Evolutionary conservation across 2,888 invertebrate genomes (phyloP).

Genomic region (Leptothorax acervorum): DNA sequence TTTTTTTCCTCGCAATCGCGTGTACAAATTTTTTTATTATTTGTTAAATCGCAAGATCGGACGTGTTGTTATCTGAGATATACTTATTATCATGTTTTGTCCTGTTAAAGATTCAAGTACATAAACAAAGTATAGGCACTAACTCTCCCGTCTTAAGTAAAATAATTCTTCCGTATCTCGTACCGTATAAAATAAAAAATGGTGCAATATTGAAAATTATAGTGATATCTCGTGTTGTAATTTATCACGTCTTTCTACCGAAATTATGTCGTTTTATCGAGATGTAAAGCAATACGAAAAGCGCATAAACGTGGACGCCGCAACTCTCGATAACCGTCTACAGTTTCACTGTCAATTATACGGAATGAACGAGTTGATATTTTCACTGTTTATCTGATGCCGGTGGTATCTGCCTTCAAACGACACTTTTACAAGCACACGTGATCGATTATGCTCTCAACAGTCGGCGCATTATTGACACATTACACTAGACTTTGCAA

Average conservation of each 20-base stretch:
- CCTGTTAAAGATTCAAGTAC: too few relatives aligned
- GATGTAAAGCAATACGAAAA: background rate
- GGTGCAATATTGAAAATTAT: background rate
- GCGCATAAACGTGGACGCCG: background rate
- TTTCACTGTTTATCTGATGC: constrained; percentile 33
- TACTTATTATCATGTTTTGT: background rate
- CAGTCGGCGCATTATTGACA: constrained; percentile 21
- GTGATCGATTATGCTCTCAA: constrained; percentile 32
- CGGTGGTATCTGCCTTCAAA: constrained; percentile 40
- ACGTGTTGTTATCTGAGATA: background rate
- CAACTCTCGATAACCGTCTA: constrained; percentile 48
- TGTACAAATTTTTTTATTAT: background rate
- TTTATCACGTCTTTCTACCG: background rate
- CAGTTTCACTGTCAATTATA: constrained; percentile 63
- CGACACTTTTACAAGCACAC: constrained; percentile 40
- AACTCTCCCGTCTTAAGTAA: too few relatives aligned
- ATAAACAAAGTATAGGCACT: background rate
- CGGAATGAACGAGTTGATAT: constrained; percentile 60
- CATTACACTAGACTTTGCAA: constrained; percentile 38
- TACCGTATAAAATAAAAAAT: background rate
- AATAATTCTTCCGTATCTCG: background rate
- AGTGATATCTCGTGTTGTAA: background rate
- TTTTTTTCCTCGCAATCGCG: background rate
- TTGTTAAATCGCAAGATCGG: background rate
- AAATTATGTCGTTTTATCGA: background rate